Conservation (phyloP, 2,113 vertebrate species). For the Hippopotamus amphibius region DNA sequence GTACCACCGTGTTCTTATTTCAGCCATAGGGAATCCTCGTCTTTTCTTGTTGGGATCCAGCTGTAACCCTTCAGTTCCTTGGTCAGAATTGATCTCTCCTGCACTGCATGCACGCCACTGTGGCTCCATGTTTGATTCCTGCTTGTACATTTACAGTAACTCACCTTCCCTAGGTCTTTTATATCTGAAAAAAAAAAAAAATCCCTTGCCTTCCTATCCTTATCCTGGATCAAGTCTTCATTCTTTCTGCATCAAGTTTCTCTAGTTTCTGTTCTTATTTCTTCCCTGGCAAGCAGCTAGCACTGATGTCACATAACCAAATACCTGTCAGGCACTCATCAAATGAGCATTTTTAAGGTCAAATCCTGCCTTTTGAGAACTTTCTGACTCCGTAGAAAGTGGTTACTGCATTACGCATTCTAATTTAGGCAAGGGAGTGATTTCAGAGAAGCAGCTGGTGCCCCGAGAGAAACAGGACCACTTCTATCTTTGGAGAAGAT, state of each 20-base stretch:
- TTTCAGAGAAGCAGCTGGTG: slow-evolving; percentile 57
- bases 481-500: slow-evolving; percentile 31
- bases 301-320: neutral
- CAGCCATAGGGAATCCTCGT: neutral
- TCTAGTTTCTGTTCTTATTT: neutral
- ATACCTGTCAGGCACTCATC: slow-evolving; percentile 36
- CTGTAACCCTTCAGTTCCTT: neutral
- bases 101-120: neutral
- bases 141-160: neutral
- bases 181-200: neutral
- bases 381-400: slow-evolving; percentile 25
- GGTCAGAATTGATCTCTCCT: neutral
- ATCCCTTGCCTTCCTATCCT: neutral
- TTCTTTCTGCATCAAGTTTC: neutral
- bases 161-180: neutral
- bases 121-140: neutral
- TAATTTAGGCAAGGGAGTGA: slow-evolving; percentile 45
- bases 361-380: slow-evolving; percentile 57
- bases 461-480: slow-evolving; percentile 22
- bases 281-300: neutral
- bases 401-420: neutral
- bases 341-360: slow-evolving; percentile 66
- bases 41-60: neutral
- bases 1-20: neutral
- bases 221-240: neutral